Base-by-base conservation (phyloP, 1,140 invertebrate species). In the Fopius arisanus region DNA sequence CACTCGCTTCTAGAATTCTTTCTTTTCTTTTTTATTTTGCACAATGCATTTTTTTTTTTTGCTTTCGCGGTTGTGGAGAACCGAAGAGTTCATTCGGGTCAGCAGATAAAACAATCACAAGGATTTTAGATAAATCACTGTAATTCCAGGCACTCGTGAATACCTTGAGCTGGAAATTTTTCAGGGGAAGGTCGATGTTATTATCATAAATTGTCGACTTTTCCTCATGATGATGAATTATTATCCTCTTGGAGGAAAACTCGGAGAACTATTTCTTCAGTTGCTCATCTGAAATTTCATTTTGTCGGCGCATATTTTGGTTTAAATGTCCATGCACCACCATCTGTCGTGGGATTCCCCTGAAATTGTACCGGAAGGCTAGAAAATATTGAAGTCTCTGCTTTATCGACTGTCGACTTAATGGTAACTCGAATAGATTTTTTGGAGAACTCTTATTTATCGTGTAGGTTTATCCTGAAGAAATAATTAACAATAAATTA, bases 1-100 rank as follows among this genome's bases (percentile, higher is more conserved):
- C 23, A 59, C 9, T 54, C 54, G 14, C 7, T 23, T 1, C 33
- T 1, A 37, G 54, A 59, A 59, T 28, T 59, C 5, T 59, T 59
- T 59, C 26, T n/a, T n/a, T n/a, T n/a, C n/a, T n/a, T n/a, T n/a
- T n/a, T n/a, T n/a, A n/a, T n/a, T n/a, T n/a, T n/a, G n/a, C n/a
- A n/a, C 21, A 59, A 59, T 59, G 54, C 23, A 59, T 3, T 19
- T 59, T 26, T 12, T 59, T 26, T 59, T 6, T 26, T 7, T 48
- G 1, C 14, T 37, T 51, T 51, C 43, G 43, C 54, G 54, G 54
- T 59, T 59, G 19, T 28, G 54, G 54, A 59, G 23, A 59, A 59
- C 54, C 54, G 23, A 59, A 6, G 54, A 26, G 54, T 59, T 59
- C 54, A 59, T 59, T 59, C 54, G 10, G 48, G 48, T 54, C 48